A percentile compares a stretch with the other conserved stretches of the same genome.
Evolutionary conservation across 1,140 invertebrate species (phyloP).

Genomic region (Sarcophaga peregrina): DNA sequence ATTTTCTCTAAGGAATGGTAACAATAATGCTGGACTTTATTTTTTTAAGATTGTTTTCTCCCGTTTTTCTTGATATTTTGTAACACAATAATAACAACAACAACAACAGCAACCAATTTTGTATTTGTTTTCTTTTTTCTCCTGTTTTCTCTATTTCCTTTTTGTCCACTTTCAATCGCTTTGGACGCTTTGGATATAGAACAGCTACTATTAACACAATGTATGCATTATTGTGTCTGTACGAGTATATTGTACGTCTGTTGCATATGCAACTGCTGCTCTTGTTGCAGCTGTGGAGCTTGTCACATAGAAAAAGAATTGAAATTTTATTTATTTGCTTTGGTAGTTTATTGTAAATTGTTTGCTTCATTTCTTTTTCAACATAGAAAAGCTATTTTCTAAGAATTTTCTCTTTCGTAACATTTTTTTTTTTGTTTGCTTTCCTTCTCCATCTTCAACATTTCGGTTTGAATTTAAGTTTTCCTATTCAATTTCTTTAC

Average conservation of each 20-base stretch:
- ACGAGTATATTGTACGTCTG: too few species aligned
- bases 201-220: too few species aligned
- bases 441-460: background rate
- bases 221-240: too few species aligned
- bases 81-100: background rate
- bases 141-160: background rate
- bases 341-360: background rate
- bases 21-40: background rate
- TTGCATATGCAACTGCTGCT: background rate
- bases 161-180: too few species aligned
- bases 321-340: background rate
- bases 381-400: conserved; percentile 1
- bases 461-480: background rate
- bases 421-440: background rate
- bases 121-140: background rate
- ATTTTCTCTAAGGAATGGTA: conserved; percentile 3
- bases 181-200: too few species aligned
- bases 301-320: background rate
- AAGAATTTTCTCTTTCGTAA: background rate
- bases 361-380: conserved; percentile 5
- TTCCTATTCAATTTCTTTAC: conserved; percentile 20
- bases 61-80: background rate
- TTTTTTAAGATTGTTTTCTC: background rate
- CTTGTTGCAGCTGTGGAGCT: background rate
- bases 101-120: background rate